Base-by-base conservation (phyloP, 1,140 invertebrate genomes). In the Aethina tumida region DNA sequence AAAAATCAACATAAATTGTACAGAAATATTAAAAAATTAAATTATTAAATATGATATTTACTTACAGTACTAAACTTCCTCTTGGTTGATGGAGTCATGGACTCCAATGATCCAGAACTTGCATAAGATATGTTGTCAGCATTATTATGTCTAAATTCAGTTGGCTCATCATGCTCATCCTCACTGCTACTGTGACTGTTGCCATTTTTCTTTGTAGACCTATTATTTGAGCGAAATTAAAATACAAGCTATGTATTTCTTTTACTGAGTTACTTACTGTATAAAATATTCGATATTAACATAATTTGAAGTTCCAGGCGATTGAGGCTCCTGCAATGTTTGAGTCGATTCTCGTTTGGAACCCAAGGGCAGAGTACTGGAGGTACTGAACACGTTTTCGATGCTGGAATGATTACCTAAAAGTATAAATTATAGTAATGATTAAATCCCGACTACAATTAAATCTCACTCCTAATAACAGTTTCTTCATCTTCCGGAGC, bases 261-360 rank as follows among this genome's bases (percentile, higher is more conserved):
- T 2, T 9, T 15, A 29, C 8, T 13, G n/a, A 29, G 26, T 39
- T 20, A 74, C 75, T 74, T 63, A 85, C 79, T 82, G 73, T 55
- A 89, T 75, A 53, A 89, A 89, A 60, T 87, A 89, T 58, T 89
- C 84, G 65, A 89, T 89, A 62, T 90, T 89, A 58, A 89, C 84
- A 65, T 89, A 90, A 65, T 88, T 90, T 42, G 81, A 81, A 34
- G 76, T 74, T 45, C 77, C 76, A 17, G 80, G 78, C 24, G 79
- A 77, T 60, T 85, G 81, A 17, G 81, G 79, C 51, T 81, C 75
- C 13, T 39, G 41, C 15, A 61, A 60, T 47, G 56, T 60, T 39
- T 58, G 45, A 47, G 65, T 58, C 35, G 53, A 35, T 51, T 51
- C 29, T 51, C 53, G 37, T 30, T 63, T 61, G 17, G 54, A 56